Base-by-base conservation (phyloP, 2,888 invertebrate species). In the Pomacea canaliculata region DNA sequence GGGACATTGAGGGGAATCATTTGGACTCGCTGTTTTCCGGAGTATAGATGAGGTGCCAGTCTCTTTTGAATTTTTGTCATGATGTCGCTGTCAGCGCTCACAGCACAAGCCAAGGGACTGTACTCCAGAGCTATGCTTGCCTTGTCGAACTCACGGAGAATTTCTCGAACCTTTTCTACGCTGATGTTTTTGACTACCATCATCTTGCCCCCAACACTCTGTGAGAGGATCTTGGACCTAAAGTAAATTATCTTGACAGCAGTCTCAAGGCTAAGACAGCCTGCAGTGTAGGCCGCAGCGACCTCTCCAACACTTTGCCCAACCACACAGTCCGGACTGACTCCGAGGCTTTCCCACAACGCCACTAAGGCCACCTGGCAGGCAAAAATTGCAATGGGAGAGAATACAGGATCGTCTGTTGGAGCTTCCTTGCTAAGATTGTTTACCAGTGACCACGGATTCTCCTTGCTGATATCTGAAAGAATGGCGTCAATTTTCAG, bases 221-320 rank as follows among this genome's bases (percentile, higher is more conserved):
- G 68, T 1, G 81, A 70, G 60, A 85, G 78, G 12, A 82, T 62
- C 48, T 69, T 66, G 18, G 84, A 83, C 37, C 87, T 70, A 70
- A 81, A 78, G 70, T 81, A 87, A 8, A 87, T 85, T 16, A 87
- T 79, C 18, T 70, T 79, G 7, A 85, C 85, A 10, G 85, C 85
- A 48, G 82, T 77, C n/a, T 78, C 65, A 23, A 85, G 73, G 68
- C 77, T 72, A 19, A 83, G 70, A 23, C 78, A 73, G 10, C 83
- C 81, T 18, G 82, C 75, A 73, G 78, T 73, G 65, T 80, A 81
- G 0, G 86, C 84, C n/a, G 84, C 85, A 10, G 85, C 84, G 9
- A 86, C 83, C 66, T 86, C 86, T 12, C 86, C 86, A 5, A 86
- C 84, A 9, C 86, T 86, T 71, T 86, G 86, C 18, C 86, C 86